A percentile compares a stretch with the other conserved stretches of the same genome.
Conservation (phyloP, 2,113 vertebrate species). For the Thamnophis sirtalis region DNA sequence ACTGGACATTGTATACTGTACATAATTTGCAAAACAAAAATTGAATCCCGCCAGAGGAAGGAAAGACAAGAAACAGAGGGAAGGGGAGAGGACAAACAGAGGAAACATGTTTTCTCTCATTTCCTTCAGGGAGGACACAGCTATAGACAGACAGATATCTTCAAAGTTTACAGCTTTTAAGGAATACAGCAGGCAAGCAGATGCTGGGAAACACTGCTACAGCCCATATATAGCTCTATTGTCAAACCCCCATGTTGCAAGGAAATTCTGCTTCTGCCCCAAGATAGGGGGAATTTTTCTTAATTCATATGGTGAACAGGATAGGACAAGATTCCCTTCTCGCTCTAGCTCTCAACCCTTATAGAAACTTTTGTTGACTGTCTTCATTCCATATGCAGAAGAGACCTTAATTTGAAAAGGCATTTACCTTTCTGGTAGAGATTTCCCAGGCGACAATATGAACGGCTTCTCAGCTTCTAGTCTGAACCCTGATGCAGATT, state of each 20-base stretch:
- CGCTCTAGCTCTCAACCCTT: not conserved
- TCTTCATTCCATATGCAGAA: not conserved
- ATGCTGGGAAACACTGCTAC: not conserved
- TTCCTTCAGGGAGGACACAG: not conserved
- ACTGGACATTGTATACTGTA: not conserved
- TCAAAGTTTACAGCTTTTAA: not conserved
- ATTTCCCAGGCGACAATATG: constrained; percentile 32
- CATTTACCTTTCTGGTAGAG: constrained; percentile 55
- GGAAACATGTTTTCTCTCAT: not conserved
- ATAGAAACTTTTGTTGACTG: not conserved
- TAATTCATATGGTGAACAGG: not conserved
- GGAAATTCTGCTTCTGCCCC: not conserved
- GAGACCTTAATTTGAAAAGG: not conserved
- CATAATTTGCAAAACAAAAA: not conserved
- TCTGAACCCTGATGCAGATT: not conserved
- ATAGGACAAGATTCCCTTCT: not conserved
- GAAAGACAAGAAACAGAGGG: not conserved
- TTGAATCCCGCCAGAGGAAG: not conserved
- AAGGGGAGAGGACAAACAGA: not conserved
- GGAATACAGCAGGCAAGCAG: not conserved
- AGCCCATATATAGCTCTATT: not conserved
- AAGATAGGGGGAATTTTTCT: not conserved
- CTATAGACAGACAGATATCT: not conserved
- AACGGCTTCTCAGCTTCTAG: constrained; percentile 35
- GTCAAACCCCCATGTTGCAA: not conserved